A percentile compares a stretch with the other conserved stretches of the same genome.
phyloP scores from a whole-genome alignment of 2,888 invertebrate species.

The Hedychridium roseum region DNA sequence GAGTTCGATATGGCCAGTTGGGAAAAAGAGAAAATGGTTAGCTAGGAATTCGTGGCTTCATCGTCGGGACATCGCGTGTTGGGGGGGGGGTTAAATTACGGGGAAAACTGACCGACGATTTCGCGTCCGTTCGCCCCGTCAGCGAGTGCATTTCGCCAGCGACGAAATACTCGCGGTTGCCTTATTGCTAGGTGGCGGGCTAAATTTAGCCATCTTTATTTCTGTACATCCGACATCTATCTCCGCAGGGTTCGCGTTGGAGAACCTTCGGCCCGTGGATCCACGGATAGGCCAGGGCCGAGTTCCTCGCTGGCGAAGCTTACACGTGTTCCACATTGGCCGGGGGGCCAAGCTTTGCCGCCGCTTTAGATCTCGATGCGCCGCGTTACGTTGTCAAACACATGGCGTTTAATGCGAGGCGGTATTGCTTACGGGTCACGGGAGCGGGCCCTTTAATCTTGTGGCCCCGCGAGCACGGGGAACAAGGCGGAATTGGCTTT shows the following conservation, averaged over 20 bases:
- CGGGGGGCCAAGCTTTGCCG: slow-evolving; percentile 41
- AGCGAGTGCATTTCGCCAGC: too few relatives aligned
- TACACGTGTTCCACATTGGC: slow-evolving; percentile 53
- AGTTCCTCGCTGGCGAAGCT: slow-evolving; percentile 48
- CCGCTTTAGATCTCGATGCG: slow-evolving; percentile 54
- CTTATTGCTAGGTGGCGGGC: slow-evolving; percentile 37
- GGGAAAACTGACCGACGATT: too few relatives aligned
- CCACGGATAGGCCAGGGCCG: too few relatives aligned
- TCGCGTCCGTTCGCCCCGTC: too few relatives aligned
- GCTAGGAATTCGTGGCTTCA: too few relatives aligned
- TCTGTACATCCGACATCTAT: slow-evolving; percentile 42
- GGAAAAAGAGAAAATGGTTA: too few relatives aligned
- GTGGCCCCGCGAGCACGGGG: too few relatives aligned
- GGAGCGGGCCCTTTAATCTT: slow-evolving; percentile 52
- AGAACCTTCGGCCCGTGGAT: slow-evolving; percentile 16
- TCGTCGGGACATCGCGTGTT: too few relatives aligned
- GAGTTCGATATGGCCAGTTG: too few relatives aligned
- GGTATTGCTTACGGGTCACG: slow-evolving; percentile 50
- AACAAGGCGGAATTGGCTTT: slow-evolving; percentile 41
- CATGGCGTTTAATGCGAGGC: slow-evolving; percentile 58
- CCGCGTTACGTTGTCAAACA: slow-evolving; percentile 60
- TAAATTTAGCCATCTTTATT: slow-evolving; percentile 44
- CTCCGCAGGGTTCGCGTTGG: slow-evolving; percentile 12
- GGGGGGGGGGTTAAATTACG: too few relatives aligned
- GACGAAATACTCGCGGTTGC: too few relatives aligned